Percentiles rank a stretch among this genome's conserved stretches.
These are phyloP conservation scores for Heliocidaris erythrogramma DNA, from an alignment of 35 echinoderm and acorn worm species.

Conservation along the genomic window DNA sequence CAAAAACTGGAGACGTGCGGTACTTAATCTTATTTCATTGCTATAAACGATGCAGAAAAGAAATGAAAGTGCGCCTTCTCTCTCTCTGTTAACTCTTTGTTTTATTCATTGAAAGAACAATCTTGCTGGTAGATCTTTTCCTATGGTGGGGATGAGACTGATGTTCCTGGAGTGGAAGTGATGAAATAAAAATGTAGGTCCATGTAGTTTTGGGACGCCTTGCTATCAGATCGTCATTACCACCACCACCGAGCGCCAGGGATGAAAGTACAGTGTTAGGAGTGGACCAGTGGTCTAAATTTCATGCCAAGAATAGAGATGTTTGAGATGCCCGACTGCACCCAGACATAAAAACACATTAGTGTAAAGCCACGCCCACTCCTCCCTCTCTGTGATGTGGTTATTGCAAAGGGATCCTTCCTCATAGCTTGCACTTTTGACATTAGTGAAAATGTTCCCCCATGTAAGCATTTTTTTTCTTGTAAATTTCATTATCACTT, in stretches of 20 bases:
- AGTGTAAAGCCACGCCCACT: not conserved
- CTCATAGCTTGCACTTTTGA: slow-evolving; percentile 16
- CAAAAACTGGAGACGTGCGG: slow-evolving; percentile 33
- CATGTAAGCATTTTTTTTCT: not conserved
- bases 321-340: slow-evolving; percentile 1
- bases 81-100: not conserved
- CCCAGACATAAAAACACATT: not conserved
- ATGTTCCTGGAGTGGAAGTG: slow-evolving; percentile 16
- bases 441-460: not conserved
- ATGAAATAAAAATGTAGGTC: slow-evolving; percentile 36
- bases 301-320: not conserved
- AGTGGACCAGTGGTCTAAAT: not conserved
- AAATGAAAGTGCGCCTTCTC: not conserved
- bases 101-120: not conserved
- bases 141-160: not conserved
- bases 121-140: not conserved
- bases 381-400: not conserved
- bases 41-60: slow-evolving; percentile 3
- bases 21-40: slow-evolving; percentile 12
- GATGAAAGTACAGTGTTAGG: not conserved
- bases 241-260: not conserved
- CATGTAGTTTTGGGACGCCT: not conserved
- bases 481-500: not conserved
- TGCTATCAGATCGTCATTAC: not conserved
- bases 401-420: not conserved